Base-by-base conservation (phyloP, 2,888 invertebrate genomes). In the Eurytoma adleriae region DNA sequence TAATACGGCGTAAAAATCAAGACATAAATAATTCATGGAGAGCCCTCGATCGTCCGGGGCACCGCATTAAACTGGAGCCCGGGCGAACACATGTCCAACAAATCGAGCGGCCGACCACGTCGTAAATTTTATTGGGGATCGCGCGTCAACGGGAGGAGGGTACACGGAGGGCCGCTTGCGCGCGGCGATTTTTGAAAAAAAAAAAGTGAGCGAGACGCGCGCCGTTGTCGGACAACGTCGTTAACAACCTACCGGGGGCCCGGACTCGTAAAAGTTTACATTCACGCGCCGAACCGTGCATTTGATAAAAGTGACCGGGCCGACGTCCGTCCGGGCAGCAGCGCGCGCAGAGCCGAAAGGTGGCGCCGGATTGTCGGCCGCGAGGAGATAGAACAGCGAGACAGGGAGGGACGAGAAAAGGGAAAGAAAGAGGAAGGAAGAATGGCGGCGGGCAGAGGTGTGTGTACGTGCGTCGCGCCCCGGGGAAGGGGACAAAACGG, bases 311-410 rank as follows among this genome's bases (percentile, higher is more conserved):
- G 64, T 71, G 67, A 54, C 48, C 52, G 66, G 57, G 1, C 56
- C 48, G 40, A 20, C 52, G 20, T 18, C 18, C 61, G 30, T 62
- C 54, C 40, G 69, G 3, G 83, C 24, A 57, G 80, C 62, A 61
- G 74, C 74, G 69, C 79, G 78, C 77, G 80, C 74, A 81, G 74
- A 66, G 61, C 62, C 79, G 79, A 80, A 84, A 86, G 85, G 86
- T 88, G 89, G 89, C 89, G 89, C 89, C 89, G 87, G 88, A 84
- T 87, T 87, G 89, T 87, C 89, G 89, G 80, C 77, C 70, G 10
- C 66, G 62, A 20, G 30, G 73, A 20, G 48, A 54, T 3, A 16
- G 40, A 54, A 59, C 40, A 75, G 27, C n/a, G 64, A 56, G n/a
- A 54, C 24, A 52, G 40, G 30, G 52, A 66, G 18, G 50, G 56